Evolutionary conservation across 2,797 vertebrate genomes (phyloP), one percentile per base, ranked within the genome.

Genomic region (Tangara arthus): DNA sequence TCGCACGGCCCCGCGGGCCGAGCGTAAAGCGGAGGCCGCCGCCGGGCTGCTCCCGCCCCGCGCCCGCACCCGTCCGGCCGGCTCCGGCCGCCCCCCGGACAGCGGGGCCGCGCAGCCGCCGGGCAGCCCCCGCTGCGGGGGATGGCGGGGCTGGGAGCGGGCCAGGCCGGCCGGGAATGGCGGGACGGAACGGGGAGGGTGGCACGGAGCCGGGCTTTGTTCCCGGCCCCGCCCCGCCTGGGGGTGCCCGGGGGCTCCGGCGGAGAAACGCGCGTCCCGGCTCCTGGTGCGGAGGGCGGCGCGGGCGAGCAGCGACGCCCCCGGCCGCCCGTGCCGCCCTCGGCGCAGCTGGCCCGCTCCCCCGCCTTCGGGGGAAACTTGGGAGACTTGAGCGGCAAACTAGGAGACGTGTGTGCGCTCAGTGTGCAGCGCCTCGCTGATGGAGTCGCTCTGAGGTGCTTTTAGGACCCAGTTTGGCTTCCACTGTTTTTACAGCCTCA

Each of bases 161-260:
- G 79, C 55, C 70, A 30, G 93, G 83, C 60, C 44, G 70, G 46
- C 49, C 49, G 85, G 63, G 85, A 91, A 95, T 89, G 94, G 78
- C 94, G 85, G 94, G 89, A 89, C 82, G 65, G 87, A 78, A 84
- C 71, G 39, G 71, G 42, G 76, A 92, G 89, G 76, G 94, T 65
- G 89, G 92, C 90, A 85, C 46, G 87, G 80, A 90, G 94, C 92
- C 81, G 94, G 88, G 93, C 93, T 95, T 91, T 94, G 93, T 91
- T 95, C 90, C 93, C 85, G 81, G 93, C 94, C 55, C 94, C 94
- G 94, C 92, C 94, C 94, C 87, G 87, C 57, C 57, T 42, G 89
- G 88, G 89, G 78, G 89, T 91, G 89, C 73, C 85, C 64, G 59
- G 82, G 78, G 61, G 70, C 79, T 66, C n/a, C 71, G 66, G 39